Percentiles rank a stretch among this genome's conserved stretches.
phyloP scores from a whole-genome alignment of 2,888 invertebrate genomes.

The Boloria euphrosyne region DNA sequence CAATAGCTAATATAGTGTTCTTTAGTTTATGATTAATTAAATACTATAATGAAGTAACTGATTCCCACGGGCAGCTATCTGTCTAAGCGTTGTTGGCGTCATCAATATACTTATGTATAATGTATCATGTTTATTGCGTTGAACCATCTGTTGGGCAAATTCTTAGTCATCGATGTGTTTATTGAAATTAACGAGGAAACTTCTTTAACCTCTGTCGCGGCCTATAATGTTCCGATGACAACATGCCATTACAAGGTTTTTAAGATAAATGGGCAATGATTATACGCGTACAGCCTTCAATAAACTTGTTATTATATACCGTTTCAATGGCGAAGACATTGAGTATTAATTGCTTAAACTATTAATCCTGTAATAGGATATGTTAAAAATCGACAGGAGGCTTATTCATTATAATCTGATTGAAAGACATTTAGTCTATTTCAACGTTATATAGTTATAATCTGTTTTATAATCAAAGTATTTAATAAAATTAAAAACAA shows the following conservation, averaged over 20 bases:
- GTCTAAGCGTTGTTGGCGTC: conserved; percentile 6
- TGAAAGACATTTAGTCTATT: not conserved
- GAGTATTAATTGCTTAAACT: not conserved
- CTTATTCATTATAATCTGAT: conserved; percentile 9
- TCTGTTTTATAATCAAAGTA: not conserved
- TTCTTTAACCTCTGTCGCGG: conserved; percentile 36
- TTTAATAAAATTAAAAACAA: not conserved
- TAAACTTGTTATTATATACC: not conserved
- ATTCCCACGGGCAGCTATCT: conserved; percentile 10
- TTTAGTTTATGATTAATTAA: too few species aligned
- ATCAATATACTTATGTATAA: conserved; percentile 14
- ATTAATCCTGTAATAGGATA: not conserved
- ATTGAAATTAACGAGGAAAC: conserved; percentile 38
- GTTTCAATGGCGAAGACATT: not conserved
- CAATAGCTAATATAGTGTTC: too few species aligned
- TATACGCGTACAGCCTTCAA: conserved; percentile 6
- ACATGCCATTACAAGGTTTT: conserved; percentile 17
- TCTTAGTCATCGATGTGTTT: conserved; percentile 38
- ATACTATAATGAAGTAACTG: not conserved
- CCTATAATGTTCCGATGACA: conserved; percentile 26
- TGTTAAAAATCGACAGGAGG: not conserved
- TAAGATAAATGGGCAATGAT: conserved; percentile 11
- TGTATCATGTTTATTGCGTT: conserved; percentile 26
- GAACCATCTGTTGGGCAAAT: conserved; percentile 38
- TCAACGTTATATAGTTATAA: not conserved